Evolutionary conservation across 2,113 vertebrate genomes (phyloP).

Genomic region (Hemicordylus capensis): DNA sequence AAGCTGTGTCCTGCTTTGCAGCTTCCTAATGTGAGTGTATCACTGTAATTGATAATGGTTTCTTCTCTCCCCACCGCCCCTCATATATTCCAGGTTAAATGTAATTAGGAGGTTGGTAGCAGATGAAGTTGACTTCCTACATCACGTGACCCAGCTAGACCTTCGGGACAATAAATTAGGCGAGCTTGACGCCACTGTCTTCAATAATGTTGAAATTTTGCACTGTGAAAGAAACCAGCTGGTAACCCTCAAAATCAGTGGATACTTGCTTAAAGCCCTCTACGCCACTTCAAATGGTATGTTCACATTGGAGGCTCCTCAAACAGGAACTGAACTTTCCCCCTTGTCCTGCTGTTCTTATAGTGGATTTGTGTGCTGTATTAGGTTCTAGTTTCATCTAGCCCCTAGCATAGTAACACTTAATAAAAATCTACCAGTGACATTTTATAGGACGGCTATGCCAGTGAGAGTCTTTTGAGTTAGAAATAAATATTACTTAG

Average conservation of each 20-base stretch:
- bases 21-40: background rate
- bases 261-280: constrained; percentile 88
- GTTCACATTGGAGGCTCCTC: constrained; percentile 32
- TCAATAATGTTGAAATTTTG: constrained; percentile 91
- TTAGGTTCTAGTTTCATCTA: background rate
- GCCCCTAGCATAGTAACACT: no score
- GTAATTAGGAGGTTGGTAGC: constrained; percentile 82
- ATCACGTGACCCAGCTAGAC: constrained; percentile 92
- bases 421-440: background rate
- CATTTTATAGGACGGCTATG: background rate
- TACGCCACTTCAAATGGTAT: constrained; percentile 90
- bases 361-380: background rate
- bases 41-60: background rate
- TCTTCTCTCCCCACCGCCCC: background rate
- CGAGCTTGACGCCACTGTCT: constrained; percentile 87
- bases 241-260: constrained; percentile 83
- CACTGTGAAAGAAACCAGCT: constrained; percentile 95
- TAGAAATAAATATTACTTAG: background rate
- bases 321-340: background rate
- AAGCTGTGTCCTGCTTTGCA: background rate
- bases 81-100: constrained; percentile 83
- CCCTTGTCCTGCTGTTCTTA: background rate
- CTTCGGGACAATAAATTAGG: constrained; percentile 90
- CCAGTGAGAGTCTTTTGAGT: background rate
- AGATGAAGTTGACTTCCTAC: constrained; percentile 87